Conservation (phyloP, 2,113 vertebrate genomes). For the Mastomys coucha region DNA sequence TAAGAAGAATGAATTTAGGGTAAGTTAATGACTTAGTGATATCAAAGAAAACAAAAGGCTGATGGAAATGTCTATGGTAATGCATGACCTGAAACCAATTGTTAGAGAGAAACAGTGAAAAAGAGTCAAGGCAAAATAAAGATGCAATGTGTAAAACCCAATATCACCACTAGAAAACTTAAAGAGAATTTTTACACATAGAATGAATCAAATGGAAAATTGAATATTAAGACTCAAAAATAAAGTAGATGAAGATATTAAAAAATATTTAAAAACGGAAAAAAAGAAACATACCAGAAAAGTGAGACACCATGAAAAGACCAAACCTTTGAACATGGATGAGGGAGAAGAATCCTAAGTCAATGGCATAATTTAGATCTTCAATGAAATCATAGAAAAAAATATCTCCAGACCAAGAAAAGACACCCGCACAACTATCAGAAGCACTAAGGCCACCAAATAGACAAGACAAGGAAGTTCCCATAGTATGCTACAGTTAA, state of each 20-base stretch:
- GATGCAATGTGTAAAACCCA: neutral
- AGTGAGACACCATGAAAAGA: neutral
- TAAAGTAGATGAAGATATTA: neutral
- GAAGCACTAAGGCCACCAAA: neutral
- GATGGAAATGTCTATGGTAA: neutral
- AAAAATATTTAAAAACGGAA: neutral
- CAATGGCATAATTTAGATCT: neutral
- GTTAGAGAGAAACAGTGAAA: neutral
- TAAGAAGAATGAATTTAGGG: neutral
- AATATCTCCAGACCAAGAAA: neutral
- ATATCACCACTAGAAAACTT: neutral
- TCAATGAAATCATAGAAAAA: neutral
- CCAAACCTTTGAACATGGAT: neutral
- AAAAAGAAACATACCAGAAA: neutral
- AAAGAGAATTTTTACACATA: neutral
- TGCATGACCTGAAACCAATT: neutral
- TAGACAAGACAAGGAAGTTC: neutral
- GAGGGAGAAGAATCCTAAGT: neutral
- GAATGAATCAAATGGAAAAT: neutral
- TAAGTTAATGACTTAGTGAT: neutral
- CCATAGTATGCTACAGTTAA: neutral
- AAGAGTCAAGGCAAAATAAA: neutral
- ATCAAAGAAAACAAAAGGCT: neutral
- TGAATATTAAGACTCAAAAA: neutral
- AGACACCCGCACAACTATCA: neutral